A percentile compares a stretch with the other conserved stretches of the same genome.
phyloP scores from a whole-genome alignment of 2,113 vertebrate genomes.

The Paradoxurus hermaphroditus region DNA sequence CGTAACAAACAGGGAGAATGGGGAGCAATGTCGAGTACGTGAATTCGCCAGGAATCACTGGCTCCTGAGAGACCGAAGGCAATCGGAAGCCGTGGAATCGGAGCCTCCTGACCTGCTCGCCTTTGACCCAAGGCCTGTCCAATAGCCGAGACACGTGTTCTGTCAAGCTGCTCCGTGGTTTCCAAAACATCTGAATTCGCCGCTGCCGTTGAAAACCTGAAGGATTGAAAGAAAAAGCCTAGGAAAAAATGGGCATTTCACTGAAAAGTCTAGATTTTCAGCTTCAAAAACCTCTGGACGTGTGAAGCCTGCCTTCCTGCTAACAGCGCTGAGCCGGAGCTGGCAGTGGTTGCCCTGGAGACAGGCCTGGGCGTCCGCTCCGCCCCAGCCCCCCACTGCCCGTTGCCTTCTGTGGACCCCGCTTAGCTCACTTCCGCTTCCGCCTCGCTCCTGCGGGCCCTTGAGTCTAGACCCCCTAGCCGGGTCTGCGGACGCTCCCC shows the following conservation, averaged over 20 bases:
- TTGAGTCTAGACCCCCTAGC: neutral
- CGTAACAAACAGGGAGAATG: neutral
- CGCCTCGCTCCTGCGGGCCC: neutral
- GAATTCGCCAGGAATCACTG: neutral
- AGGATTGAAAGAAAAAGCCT: neutral
- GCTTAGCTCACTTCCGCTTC: neutral
- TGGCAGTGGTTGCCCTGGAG: neutral
- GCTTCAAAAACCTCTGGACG: neutral
- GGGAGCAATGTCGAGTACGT: rapidly evolving
- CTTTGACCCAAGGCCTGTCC: neutral
- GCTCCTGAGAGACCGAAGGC: neutral
- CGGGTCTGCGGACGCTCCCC: neutral
- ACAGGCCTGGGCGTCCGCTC: neutral
- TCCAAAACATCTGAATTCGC: neutral
- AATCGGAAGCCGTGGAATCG: rapidly evolving
- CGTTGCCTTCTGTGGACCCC: rapidly evolving
- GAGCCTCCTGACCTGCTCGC: neutral
- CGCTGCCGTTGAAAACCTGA: neutral
- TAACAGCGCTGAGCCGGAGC: neutral
- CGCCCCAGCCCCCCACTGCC: neutral
- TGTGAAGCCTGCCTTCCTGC: neutral
- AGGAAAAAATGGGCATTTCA: neutral
- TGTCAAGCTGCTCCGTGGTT: neutral
- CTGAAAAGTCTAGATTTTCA: neutral
- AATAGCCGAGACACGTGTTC: rapidly evolving